Evolutionary conservation across 2,113 vertebrate species (phyloP).

Genomic region (Centropristis striata): DNA sequence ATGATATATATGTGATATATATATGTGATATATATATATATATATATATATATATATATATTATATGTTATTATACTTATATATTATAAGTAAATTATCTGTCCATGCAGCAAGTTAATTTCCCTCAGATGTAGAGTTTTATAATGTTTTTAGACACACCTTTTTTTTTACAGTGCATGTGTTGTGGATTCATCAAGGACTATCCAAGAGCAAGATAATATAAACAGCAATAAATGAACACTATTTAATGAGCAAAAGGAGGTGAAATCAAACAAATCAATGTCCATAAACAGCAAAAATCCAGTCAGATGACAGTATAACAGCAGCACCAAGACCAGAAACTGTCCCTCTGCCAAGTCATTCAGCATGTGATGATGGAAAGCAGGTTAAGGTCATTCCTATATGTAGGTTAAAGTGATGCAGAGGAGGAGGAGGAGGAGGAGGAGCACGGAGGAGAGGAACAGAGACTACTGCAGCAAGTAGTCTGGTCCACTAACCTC

Average conservation of each 20-base stretch:
- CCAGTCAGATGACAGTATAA: not conserved
- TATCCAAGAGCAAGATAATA: not conserved
- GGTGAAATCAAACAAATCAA: not conserved
- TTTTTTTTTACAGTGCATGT: too few relatives aligned
- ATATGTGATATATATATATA: too few relatives aligned
- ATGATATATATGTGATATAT: too few relatives aligned
- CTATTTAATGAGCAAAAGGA: not conserved
- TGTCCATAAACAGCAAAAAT: not conserved
- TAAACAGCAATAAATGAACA: not conserved
- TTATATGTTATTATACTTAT: too few relatives aligned
- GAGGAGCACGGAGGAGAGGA: conserved; percentile 23
- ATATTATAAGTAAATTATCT: too few relatives aligned
- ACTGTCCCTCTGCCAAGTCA: conserved; percentile 28
- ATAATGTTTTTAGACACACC: too few relatives aligned
- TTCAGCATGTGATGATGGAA: conserved; percentile 37
- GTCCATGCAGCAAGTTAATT: too few relatives aligned
- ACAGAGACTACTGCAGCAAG: conserved; percentile 67
- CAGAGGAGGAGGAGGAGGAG: conserved; percentile 47
- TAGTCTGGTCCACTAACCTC: conserved; percentile 75
- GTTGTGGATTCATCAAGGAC: not conserved
- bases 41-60: too few relatives aligned
- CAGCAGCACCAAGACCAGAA: too few relatives aligned
- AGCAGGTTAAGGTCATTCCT: conserved; percentile 76
- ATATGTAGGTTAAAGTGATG: conserved; percentile 76
- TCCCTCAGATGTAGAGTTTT: too few relatives aligned